phyloP scores from a whole-genome alignment of 2,113 vertebrate genomes.

The Chlamydotis undulata region DNA sequence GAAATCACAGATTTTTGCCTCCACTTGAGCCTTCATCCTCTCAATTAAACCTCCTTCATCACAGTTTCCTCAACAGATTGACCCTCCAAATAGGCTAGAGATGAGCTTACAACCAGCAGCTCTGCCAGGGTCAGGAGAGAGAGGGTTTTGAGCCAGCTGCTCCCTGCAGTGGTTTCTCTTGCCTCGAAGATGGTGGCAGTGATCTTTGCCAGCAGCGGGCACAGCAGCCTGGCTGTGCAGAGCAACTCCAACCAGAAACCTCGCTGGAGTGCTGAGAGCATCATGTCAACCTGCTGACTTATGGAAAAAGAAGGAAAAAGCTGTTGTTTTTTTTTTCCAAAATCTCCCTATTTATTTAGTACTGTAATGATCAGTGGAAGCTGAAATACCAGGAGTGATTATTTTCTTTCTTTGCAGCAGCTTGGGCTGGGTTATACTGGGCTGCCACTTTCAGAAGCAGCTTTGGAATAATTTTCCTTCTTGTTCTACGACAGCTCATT shows the following conservation, averaged over 20 bases:
- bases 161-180: background rate
- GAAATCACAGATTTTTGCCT: background rate
- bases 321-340: background rate
- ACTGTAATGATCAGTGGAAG: background rate
- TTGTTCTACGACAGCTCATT: background rate
- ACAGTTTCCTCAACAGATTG: background rate
- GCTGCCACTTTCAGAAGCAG: background rate
- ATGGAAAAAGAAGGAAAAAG: background rate
- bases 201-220: background rate
- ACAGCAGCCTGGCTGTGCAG: accelerated
- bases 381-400: background rate
- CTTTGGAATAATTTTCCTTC: background rate
- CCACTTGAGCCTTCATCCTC: background rate
- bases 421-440: background rate
- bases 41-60: background rate
- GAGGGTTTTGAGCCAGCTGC: background rate
- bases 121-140: background rate
- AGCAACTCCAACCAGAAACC: background rate
- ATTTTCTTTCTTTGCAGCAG: background rate
- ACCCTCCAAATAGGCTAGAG: background rate
- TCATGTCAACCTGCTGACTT: background rate
- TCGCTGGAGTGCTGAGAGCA: background rate
- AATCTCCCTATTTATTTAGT: background rate
- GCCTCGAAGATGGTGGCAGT: background rate
- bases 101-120: background rate